These are phyloP conservation scores for Daphoenositta chrysoptera DNA, from an alignment of 2,113 vertebrate species.

Conservation along the genomic window DNA sequence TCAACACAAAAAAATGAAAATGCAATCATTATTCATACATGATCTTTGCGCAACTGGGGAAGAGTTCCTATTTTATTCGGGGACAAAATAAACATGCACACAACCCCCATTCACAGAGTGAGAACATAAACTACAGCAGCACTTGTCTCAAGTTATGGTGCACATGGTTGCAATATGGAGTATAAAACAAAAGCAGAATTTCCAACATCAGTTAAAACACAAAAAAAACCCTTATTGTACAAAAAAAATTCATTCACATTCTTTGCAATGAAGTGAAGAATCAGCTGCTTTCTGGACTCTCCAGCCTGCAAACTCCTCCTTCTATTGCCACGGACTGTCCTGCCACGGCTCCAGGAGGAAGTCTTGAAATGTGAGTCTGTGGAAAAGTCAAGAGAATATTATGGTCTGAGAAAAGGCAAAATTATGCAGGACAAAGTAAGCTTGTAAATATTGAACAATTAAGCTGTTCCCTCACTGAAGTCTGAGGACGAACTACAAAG, in stretches of 20 bases:
- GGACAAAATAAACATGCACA: constrained; percentile 23
- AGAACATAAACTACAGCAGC: constrained; percentile 68
- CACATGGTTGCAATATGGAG: constrained; percentile 48
- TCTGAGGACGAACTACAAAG: background rate
- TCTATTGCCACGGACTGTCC: constrained; percentile 98
- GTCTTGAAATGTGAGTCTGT: constrained; percentile 98
- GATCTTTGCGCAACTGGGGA: constrained; percentile 31
- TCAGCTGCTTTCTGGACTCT: constrained; percentile 72
- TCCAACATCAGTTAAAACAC: constrained; percentile 74
- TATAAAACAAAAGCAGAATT: constrained; percentile 70
- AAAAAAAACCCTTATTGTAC: constrained; percentile 59
- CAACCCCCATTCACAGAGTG: background rate
- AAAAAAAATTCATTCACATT: constrained; percentile 48
- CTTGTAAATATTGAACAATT: background rate
- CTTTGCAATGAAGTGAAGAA: constrained; percentile 50
- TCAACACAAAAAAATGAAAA: constrained; percentile 47
- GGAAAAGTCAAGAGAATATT: constrained; percentile 34
- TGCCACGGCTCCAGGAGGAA: constrained; percentile 92
- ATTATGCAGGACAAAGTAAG: background rate
- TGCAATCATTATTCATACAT: constrained; percentile 26
- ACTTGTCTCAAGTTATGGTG: constrained; percentile 60
- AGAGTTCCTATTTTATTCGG: constrained; percentile 39
- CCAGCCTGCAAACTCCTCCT: constrained; percentile 94
- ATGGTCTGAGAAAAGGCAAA: background rate
- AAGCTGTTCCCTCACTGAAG: background rate